Percentiles rank a stretch among this genome's conserved stretches.
Evolutionary conservation across 2,113 vertebrate species (phyloP).

Genomic region (Anas platyrhynchos): DNA sequence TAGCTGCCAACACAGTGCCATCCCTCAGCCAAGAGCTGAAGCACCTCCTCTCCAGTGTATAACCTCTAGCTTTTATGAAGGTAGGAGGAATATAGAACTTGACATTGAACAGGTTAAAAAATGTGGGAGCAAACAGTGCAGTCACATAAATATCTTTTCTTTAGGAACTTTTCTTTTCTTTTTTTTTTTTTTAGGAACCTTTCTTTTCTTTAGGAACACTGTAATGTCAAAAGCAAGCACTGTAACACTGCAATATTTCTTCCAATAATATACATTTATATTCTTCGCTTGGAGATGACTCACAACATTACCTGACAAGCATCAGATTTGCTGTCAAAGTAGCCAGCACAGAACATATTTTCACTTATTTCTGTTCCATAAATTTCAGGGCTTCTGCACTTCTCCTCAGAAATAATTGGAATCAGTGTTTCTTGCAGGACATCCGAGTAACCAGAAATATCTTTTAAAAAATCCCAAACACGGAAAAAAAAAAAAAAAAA

Average conservation of each 20-base stretch:
- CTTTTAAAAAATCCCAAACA: constrained; percentile 63
- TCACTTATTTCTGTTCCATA: constrained; percentile 87
- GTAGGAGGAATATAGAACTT: neutral
- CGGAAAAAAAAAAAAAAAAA: neutral
- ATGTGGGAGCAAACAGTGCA: neutral
- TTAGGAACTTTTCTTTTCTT: neutral
- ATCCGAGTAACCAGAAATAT: constrained; percentile 76
- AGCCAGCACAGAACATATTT: constrained; percentile 93
- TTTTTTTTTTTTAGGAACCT: neutral
- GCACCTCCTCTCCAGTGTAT: neutral
- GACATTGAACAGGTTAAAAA: neutral
- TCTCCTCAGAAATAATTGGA: constrained; percentile 80
- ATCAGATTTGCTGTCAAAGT: constrained; percentile 81
- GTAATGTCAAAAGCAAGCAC: neutral
- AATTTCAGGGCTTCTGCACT: constrained; percentile 85
- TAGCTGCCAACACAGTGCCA: neutral
- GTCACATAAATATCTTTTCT: neutral
- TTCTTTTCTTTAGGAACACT: neutral
- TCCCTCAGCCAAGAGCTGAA: neutral
- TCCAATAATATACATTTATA: neutral
- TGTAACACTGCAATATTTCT: neutral
- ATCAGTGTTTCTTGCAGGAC: constrained; percentile 84
- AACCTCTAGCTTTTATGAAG: neutral
- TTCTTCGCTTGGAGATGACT: neutral
- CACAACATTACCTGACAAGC: constrained; percentile 89